Evolutionary conservation across 2,888 invertebrate species (phyloP).

Genomic region (Leucophenga montana): DNA sequence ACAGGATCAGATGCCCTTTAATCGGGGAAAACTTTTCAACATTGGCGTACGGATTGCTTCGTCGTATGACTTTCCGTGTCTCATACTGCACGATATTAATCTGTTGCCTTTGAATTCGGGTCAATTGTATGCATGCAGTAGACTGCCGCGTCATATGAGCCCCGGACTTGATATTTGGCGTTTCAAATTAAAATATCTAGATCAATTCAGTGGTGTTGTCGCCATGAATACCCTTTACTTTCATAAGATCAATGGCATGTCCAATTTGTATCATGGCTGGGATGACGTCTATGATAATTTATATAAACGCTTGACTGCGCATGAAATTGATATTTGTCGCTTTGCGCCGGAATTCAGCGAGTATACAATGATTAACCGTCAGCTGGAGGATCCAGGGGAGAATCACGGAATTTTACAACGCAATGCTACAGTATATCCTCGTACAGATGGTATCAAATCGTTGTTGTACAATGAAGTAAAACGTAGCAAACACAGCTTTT

Average conservation of each 20-base stretch:
- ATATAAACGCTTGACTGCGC: conserved; percentile 75
- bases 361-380: conserved; percentile 81
- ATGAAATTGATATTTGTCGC: conserved; percentile 77
- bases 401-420: conserved; percentile 74
- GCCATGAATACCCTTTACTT: conserved; percentile 84
- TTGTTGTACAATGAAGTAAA: conserved; percentile 76
- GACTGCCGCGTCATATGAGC: conserved; percentile 90
- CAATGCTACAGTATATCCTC: conserved; percentile 74
- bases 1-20: conserved; percentile 84
- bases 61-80: conserved; percentile 83
- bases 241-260: conserved; percentile 86
- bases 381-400: conserved; percentile 77
- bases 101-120: conserved; percentile 85
- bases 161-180: conserved; percentile 88
- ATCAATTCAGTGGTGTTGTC: conserved; percentile 87
- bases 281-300: conserved; percentile 94
- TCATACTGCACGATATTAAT: conserved; percentile 93
- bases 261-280: conserved; percentile 88
- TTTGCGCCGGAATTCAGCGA: conserved; percentile 80
- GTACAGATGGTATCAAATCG: conserved; percentile 78
- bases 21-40: conserved; percentile 90
- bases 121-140: conserved; percentile 89
- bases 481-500: conserved; percentile 76
- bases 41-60: conserved; percentile 87
- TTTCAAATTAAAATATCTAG: conserved; percentile 83